Base-by-base conservation (phyloP, 2,113 vertebrate species). In the Pyxicephalus adspersus region DNA sequence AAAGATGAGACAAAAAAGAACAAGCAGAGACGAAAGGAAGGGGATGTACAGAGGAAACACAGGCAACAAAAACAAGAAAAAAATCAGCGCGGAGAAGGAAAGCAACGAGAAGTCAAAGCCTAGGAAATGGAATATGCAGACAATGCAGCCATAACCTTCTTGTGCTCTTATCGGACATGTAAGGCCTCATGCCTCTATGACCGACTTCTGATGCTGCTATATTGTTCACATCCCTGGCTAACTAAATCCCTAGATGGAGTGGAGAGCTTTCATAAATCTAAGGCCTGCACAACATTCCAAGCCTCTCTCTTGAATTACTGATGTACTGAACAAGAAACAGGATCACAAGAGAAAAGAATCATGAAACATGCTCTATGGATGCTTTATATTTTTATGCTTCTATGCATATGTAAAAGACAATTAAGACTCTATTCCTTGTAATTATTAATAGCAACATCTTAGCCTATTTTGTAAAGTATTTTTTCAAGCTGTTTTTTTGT, bases 191-290 rank as follows among this genome's bases (percentile, higher is more conserved):
- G 19, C 71, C 87, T 86, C 88, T 86, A 84, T 87, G 85, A 83
- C 85, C 87, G 88, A 91, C 86, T 91, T 89, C 90, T 91, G 91
- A 94, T 95, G 96, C 96, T 98, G 96, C 97, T 98, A 97, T 94
- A 91, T 95, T 88, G 84, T 87, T 90, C 88, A 89, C 91, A 92
- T 87, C 73, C 87, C 88, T 86, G 87, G 89, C 19, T 58, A 61
- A 66, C 52, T n/a, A 54, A 65, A 38, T 31, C 63, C 20, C 5
- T 38, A 87, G 89, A 87, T 1, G 38, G 83, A 90, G 84, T 52
- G 89, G 90, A 92, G 86, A 87, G 84, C 38, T 81, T 83, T 89
- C 87, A 86, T 88, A 89, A 85, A 85, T 85, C 77, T 89, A 87
- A 90, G 86, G 87, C 90, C 86, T 89, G 89, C 89, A 89, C 88